Evolutionary conservation across 2,113 vertebrate genomes (phyloP), one percentile per base, ranked within the genome.

Genomic region (Chaetura pelagica): DNA sequence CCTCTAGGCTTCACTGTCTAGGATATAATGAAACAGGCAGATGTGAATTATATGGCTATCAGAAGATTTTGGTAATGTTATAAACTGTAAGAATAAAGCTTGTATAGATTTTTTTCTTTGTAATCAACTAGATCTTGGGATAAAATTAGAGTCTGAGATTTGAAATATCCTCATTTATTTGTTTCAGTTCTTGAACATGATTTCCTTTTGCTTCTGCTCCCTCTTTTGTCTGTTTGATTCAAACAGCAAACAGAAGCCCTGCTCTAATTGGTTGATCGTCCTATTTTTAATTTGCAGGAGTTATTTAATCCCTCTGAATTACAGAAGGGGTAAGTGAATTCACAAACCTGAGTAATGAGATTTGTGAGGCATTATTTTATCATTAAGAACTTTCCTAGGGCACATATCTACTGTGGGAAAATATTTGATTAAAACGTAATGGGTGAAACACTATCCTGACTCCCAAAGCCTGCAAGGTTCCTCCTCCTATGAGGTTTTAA

Each of bases 271-370:
- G 87, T 54, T 89, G 69, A 81, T 94, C 3, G 0, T 88, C 58
- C 55, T 77, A 66, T 95, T 93, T 96, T 92, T 90, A 83, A 95
- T 94, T 93, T 95, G 40, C 59, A 69, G 57, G 57, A 67, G 38
- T 29, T 5, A 86, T 93, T 93, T 81, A 95, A 92, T 90, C 69
- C 59, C 67, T 84, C 48, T 92, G 93, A 89, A 92, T 84, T 93
- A 90, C 48, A 87, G 61, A 92, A 84, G 32, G 32, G 40, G 29
- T 29, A 88, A 95, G 34, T 2, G 21, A 81, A 38, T 92, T 91
- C 86, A 84, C 84, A 92, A 90, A 90, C 61, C 34, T 52, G 32
- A 71, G 61, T 84, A 92, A 94, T 72, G 86, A 90, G 73, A 93
- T 89, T 93, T 68, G 16, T 87, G 75, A 76, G 91, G 57, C 44